A percentile compares a stretch with the other conserved stretches of the same genome.
These are phyloP conservation scores for Onychomys arenicola DNA, from an alignment of 2,797 vertebrate species.

Conservation along the genomic window DNA sequence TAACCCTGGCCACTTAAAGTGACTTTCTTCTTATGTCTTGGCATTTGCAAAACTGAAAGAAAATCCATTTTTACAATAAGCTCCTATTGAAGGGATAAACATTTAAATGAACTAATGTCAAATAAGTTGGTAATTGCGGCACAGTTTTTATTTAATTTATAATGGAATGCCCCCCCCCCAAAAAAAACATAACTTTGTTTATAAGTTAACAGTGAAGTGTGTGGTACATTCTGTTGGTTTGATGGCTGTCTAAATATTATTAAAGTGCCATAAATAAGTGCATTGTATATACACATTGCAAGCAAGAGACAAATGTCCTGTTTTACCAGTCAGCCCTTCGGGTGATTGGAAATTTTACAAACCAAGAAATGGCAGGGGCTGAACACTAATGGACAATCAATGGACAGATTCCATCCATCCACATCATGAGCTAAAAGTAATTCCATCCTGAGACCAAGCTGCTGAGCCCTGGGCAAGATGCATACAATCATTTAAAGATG, in stretches of 20 bases:
- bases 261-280: constrained; percentile 77
- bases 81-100: constrained; percentile 62
- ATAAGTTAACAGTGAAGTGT: constrained; percentile 72
- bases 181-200: constrained; percentile 82
- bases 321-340: constrained; percentile 65
- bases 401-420: constrained; percentile 66
- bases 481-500: neutral
- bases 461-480: constrained; percentile 57
- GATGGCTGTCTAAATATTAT: constrained; percentile 77
- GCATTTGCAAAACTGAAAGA: constrained; percentile 76
- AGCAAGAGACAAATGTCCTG: constrained; percentile 77
- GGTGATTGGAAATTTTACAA: constrained; percentile 78
- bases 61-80: constrained; percentile 78
- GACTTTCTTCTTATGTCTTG: constrained; percentile 65
- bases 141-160: constrained; percentile 78
- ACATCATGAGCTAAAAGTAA: constrained; percentile 76
- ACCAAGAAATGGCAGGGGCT: constrained; percentile 44
- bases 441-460: constrained; percentile 62
- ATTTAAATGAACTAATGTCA: constrained; percentile 77
- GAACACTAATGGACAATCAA: constrained; percentile 46
- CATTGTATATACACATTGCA: constrained; percentile 33
- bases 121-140: constrained; percentile 65
- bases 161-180: constrained; percentile 71
- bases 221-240: constrained; percentile 74
- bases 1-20: constrained; percentile 71